Conservation (phyloP, 2,113 vertebrate species). For the Mustela nigripes region DNA sequence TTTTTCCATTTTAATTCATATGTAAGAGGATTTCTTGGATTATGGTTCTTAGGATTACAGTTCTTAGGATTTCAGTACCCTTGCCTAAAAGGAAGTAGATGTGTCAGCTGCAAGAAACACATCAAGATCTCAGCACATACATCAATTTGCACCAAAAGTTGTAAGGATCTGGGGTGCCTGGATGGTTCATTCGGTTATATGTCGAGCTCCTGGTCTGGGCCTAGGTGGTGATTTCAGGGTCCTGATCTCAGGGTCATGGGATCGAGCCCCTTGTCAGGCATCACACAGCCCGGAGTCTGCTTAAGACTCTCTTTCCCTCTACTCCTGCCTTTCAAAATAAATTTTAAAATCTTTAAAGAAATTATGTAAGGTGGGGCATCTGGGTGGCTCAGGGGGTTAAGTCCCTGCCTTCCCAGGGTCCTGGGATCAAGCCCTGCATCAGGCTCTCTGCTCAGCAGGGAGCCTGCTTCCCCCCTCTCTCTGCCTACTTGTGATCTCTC, state of each 20-base stretch:
- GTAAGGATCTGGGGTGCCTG: background rate
- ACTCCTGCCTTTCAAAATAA: background rate
- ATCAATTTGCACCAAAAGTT: background rate
- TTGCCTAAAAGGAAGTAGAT: constrained; percentile 21
- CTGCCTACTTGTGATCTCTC: too few species aligned
- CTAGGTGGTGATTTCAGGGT: background rate
- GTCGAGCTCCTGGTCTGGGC: background rate
- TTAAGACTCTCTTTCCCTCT: background rate
- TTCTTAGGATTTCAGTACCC: background rate
- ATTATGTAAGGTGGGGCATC: too few species aligned
- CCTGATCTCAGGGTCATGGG: background rate
- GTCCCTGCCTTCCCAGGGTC: too few species aligned
- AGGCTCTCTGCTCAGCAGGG: too few species aligned
- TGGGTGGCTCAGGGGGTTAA: too few species aligned
- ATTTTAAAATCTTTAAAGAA: too few species aligned
- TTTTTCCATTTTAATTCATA: constrained; percentile 53
- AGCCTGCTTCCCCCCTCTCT: too few species aligned
- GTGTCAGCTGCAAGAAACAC: background rate
- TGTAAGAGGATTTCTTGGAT: constrained; percentile 2
- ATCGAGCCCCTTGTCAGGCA: background rate
- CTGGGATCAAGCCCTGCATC: too few species aligned
- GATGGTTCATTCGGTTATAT: background rate
- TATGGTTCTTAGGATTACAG: background rate
- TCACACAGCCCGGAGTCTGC: background rate
- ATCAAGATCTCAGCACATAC: background rate